Conservation (phyloP, 1,140 invertebrate species). For the Contarinia nasturtii region DNA sequence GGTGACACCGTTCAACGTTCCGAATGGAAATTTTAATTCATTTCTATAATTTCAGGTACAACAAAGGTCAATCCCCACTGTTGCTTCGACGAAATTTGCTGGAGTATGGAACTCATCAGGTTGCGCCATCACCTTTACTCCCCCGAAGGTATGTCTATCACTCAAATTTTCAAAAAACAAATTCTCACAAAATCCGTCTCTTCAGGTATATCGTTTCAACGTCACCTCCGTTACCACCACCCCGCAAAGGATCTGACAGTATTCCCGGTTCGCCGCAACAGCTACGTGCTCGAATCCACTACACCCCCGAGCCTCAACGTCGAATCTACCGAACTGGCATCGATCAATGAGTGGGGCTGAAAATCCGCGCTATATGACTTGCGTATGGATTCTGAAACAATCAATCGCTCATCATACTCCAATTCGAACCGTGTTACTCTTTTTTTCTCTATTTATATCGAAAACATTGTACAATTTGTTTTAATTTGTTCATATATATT, state of each 20-base stretch:
- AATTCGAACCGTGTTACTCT: too few relatives aligned
- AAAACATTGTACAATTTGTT: too few relatives aligned
- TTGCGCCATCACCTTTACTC: conserved; percentile 31
- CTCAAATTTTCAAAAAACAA: conserved; percentile 1
- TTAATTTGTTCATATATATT: too few relatives aligned
- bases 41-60: conserved; percentile 25
- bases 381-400: too few relatives aligned
- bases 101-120: conserved; percentile 25
- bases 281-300: conserved; percentile 40
- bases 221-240: conserved; percentile 46
- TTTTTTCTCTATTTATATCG: too few relatives aligned
- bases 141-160: conserved; percentile 32
- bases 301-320: conserved; percentile 51
- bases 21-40: too few relatives aligned
- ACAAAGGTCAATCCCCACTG: conserved; percentile 39
- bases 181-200: background rate
- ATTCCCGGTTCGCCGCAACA: conserved; percentile 50
- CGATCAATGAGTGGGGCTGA: conserved; percentile 25
- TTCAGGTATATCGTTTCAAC: background rate
- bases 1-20: too few relatives aligned
- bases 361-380: conserved; percentile 24
- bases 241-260: conserved; percentile 43
- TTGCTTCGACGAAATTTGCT: conserved; percentile 35
- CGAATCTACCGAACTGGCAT: conserved; percentile 33
- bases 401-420: too few relatives aligned